Conservation (phyloP, 2,888 invertebrate species). For the Capitulum mitella region DNA sequence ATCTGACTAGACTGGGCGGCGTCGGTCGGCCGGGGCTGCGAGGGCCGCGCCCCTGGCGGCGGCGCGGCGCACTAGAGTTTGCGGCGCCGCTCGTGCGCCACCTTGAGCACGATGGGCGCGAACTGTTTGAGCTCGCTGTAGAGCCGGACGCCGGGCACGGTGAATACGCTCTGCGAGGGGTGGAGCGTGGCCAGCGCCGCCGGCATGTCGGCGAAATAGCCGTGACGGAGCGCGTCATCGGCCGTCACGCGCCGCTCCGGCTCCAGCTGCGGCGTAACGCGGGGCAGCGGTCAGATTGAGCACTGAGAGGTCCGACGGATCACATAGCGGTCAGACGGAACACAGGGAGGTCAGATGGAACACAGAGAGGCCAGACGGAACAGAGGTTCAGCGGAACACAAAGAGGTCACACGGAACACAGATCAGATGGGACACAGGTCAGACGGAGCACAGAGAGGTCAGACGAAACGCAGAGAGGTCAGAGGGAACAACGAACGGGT, state of each 20-base stretch:
- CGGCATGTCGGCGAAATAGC: not conserved
- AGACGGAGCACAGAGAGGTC: not conserved
- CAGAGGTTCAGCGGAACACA: no score
- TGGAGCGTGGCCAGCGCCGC: not conserved
- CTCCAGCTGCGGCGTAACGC: no score
- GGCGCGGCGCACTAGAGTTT: not conserved
- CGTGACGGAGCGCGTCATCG: not conserved
- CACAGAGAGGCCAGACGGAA: no score
- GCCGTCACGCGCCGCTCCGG: not conserved
- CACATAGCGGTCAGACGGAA: no score
- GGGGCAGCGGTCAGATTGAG: no score
- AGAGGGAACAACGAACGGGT: no score
- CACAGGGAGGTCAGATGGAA: no score
- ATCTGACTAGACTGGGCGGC: not conserved
- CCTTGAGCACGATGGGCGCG: not conserved
- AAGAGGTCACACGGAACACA: no score
- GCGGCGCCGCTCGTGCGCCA: not conserved
- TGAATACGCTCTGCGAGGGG: not conserved
- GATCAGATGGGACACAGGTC: not conserved
- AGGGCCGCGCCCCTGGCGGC: not conserved
- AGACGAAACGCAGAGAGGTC: no score
- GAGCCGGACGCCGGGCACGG: not conserved
- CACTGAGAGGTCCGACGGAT: no score
- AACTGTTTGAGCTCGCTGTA: not conserved
- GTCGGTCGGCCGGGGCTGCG: not conserved